These are phyloP conservation scores for Notarius quadriscutis DNA, from an alignment of 2,113 vertebrate genomes.

Conservation along the genomic window DNA sequence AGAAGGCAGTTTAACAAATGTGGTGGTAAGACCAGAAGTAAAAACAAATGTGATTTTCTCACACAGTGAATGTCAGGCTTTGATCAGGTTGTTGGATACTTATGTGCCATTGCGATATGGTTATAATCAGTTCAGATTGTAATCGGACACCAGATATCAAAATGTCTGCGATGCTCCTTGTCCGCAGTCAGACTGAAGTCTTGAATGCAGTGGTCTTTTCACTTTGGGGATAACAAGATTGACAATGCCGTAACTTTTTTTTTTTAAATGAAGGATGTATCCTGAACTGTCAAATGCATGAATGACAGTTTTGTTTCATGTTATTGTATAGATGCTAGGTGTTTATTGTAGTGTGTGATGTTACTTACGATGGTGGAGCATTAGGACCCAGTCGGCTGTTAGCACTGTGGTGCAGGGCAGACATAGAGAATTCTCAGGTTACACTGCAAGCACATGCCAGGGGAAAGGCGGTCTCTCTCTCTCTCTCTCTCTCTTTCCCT, in stretches of 20 bases:
- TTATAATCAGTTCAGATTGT: neutral
- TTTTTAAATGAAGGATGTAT: neutral
- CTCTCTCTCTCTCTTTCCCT: neutral
- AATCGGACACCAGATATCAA: neutral
- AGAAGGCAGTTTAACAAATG: neutral
- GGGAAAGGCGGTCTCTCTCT: slow-evolving; percentile 58
- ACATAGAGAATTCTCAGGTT: slow-evolving; percentile 75
- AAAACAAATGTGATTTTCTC: neutral
- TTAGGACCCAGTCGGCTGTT: slow-evolving; percentile 68
- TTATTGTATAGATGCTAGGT: neutral
- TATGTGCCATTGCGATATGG: neutral
- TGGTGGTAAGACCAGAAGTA: neutral
- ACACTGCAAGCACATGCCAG: slow-evolving; percentile 74
- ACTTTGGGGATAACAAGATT: neutral
- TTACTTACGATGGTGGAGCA: slow-evolving; percentile 40
- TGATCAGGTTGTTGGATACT: neutral
- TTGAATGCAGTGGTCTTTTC: neutral
- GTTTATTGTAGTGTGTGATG: neutral
- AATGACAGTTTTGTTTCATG: neutral
- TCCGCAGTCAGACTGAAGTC: neutral
- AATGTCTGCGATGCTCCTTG: neutral
- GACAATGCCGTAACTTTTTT: neutral
- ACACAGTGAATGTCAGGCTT: neutral
- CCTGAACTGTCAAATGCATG: neutral
- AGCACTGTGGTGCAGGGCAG: slow-evolving; percentile 69